Base-by-base conservation (phyloP, 2,888 invertebrate species). In the Aspidapion aeneum region DNA sequence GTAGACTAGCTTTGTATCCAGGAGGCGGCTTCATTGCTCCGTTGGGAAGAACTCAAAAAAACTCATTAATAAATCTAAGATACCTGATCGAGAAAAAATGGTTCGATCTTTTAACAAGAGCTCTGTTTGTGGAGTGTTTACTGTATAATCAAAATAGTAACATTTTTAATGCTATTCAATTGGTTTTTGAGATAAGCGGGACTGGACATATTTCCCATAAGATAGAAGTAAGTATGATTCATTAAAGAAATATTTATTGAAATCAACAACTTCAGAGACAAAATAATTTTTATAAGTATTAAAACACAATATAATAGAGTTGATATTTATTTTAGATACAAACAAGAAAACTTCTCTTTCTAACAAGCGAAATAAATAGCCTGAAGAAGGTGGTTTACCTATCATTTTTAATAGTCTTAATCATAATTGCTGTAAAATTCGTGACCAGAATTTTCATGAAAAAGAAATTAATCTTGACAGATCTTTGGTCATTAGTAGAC, bases 71-170 rank as follows among this genome's bases (percentile, higher is more conserved):
- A 17, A 73, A 74, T 61, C 57, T 71, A 54, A 56, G 71, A 7
- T 76, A 76, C 64, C 59, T 75, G 9, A 51, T 55, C 2, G 66
- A 69, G 18, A 69, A 72, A 58, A 66, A 63, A 1, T 77, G 77
- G 77, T 58, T 76, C 12, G 74, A 76, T 65, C 48, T 59, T 16
- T 52, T 61, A 16, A 73, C 74, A 2, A 62, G 75, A 62, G 69
- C 66, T 16, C n/a, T 76, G 5, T 69, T 74, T 21, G 60, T 75
- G 7, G 76, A 77, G 68, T 74, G 73, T 64, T 66, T 73, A 17
- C 57, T 70, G 0, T 77, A 77, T 66, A 75, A 72, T 55, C 66
- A 70, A 1, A 74, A 76, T 62, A 68, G 68, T 17, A 77, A 77
- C 59, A 62, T 75, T 16, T 77, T 77, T 60, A 70, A 71, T 66